Evolutionary conservation across 1,140 invertebrate species (phyloP).

Genomic region (Hypsibius dujardini): DNA sequence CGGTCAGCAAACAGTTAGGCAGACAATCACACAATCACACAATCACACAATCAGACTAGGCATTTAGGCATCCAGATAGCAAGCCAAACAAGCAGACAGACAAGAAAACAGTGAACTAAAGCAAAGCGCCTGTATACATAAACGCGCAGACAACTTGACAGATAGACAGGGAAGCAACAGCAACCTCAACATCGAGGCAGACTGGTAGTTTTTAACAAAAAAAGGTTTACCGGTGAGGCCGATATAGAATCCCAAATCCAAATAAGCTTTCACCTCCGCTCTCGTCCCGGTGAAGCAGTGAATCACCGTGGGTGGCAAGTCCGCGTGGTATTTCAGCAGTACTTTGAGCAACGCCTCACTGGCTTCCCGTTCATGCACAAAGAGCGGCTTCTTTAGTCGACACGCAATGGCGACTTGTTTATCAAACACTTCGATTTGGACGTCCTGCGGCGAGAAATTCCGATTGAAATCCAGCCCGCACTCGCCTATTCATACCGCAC

Average conservation of each 20-base stretch:
- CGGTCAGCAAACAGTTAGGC: too few relatives aligned
- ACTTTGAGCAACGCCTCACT: slow-evolving; percentile 52
- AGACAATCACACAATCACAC: too few relatives aligned
- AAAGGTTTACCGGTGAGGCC: slow-evolving; percentile 50
- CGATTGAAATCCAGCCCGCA: slow-evolving; percentile 84
- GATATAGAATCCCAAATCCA: slow-evolving; percentile 70
- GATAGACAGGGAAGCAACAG: background rate
- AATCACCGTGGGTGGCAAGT: slow-evolving; percentile 47
- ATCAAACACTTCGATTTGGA: slow-evolving; percentile 67
- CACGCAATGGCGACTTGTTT: slow-evolving; percentile 73
- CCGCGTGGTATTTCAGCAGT: slow-evolving; percentile 25
- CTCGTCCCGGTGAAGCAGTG: slow-evolving; percentile 80
- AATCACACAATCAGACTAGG: too few relatives aligned
- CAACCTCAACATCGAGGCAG: background rate
- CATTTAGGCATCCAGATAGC: too few relatives aligned
- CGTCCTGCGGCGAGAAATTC: slow-evolving; percentile 71
- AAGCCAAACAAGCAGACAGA: too few relatives aligned
- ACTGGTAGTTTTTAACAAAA: too few relatives aligned
- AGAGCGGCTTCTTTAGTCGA: slow-evolving; percentile 64
- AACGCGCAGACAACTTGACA: too few relatives aligned
- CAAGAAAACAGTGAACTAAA: too few relatives aligned
- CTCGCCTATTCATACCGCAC: slow-evolving; percentile 21
- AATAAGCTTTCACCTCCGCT: slow-evolving; percentile 61
- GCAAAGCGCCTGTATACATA: too few relatives aligned
- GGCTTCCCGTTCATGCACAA: slow-evolving; percentile 76